These are phyloP conservation scores for Tetranychus piercei DNA, from an alignment of 2,888 invertebrate genomes.

Conservation along the genomic window DNA sequence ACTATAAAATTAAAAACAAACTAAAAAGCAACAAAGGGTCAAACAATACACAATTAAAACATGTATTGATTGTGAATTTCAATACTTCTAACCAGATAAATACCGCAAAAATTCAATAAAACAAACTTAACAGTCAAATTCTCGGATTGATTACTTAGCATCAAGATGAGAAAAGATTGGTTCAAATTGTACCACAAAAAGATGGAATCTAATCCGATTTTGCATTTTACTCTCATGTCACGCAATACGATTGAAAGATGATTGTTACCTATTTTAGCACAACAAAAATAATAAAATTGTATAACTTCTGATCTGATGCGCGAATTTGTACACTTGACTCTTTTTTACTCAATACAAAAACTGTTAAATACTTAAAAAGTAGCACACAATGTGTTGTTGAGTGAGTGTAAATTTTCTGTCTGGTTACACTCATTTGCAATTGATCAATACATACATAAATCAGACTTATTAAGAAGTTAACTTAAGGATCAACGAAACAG, in stretches of 20 bases:
- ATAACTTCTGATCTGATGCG: neutral
- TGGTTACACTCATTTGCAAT: neutral
- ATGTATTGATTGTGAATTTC: too few species aligned
- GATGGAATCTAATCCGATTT: neutral
- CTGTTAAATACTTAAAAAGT: neutral
- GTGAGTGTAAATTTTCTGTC: neutral
- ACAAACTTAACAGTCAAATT: too few species aligned
- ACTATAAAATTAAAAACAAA: neutral
- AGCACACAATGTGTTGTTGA: neutral
- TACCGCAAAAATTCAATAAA: too few species aligned
- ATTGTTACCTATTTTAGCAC: neutral
- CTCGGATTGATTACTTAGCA: too few species aligned
- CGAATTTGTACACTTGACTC: neutral
- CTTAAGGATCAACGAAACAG: neutral
- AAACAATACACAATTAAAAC: neutral
- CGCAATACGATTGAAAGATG: neutral
- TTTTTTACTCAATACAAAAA: too few species aligned
- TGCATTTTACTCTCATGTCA: neutral
- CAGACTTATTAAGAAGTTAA: slow-evolving; percentile 5
- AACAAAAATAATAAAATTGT: neutral
- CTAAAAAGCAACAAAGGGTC: neutral
- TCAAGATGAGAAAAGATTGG: too few species aligned
- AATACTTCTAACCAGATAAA: too few species aligned
- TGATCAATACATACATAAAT: neutral
- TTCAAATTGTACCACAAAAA: neutral